Conservation (phyloP, 53 echinoderm and acorn worm genomes). For the Holothuria leucospilota region DNA sequence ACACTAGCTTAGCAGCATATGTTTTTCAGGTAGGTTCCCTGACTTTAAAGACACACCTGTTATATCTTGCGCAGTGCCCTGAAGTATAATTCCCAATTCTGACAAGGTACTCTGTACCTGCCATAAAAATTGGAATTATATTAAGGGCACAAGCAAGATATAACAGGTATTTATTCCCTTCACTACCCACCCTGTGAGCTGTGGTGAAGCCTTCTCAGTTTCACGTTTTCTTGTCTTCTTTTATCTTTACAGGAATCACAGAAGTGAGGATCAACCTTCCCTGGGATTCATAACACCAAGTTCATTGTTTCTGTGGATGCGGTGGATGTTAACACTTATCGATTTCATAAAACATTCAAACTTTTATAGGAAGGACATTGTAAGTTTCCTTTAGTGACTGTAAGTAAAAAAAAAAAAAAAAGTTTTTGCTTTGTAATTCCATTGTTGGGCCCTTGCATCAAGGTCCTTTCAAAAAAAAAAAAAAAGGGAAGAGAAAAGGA, state of each 20-base stretch:
- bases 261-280: too few relatives aligned
- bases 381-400: too few relatives aligned
- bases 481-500: too few relatives aligned
- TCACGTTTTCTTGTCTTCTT: background rate
- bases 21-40: background rate
- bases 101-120: slow-evolving; percentile 36
- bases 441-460: too few relatives aligned
- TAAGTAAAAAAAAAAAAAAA: too few relatives aligned
- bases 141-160: slow-evolving; percentile 24
- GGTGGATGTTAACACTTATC: too few relatives aligned
- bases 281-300: too few relatives aligned
- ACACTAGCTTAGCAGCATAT: background rate
- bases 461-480: too few relatives aligned
- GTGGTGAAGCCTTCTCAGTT: background rate
- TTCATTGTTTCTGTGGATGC: too few relatives aligned
- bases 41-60: slow-evolving; percentile 15
- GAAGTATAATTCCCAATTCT: background rate
- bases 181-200: background rate
- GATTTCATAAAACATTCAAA: too few relatives aligned
- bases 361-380: too few relatives aligned
- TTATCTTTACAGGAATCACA: background rate
- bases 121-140: slow-evolving; percentile 46
- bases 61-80: slow-evolving; percentile 27
- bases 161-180: background rate
- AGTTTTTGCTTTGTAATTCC: too few relatives aligned